Percentiles rank a stretch among this genome's conserved stretches.
Evolutionary conservation across 1,140 invertebrate genomes (phyloP).

Genomic region (Saxidomus purpurata): DNA sequence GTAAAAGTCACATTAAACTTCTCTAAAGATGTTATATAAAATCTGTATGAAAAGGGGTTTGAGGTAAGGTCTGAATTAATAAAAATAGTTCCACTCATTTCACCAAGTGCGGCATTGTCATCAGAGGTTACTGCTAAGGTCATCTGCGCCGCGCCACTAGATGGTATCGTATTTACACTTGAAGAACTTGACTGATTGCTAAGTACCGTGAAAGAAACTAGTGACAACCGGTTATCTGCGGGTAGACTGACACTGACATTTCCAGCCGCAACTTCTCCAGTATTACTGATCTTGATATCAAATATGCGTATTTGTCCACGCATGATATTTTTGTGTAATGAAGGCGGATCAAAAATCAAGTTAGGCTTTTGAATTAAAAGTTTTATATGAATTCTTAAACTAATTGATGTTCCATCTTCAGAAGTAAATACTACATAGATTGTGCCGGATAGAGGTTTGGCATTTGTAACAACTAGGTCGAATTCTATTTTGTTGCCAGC

Average conservation of each 20-base stretch:
- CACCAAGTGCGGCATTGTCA: conserved; percentile 54
- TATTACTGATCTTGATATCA: conserved; percentile 68
- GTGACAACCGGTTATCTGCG: conserved; percentile 38
- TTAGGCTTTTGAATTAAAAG: conserved; percentile 52
- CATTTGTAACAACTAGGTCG: conserved; percentile 49
- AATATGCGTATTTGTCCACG: conserved; percentile 34
- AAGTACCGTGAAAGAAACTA: conserved; percentile 61
- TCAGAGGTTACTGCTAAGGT: conserved; percentile 30
- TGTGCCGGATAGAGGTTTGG: conserved; percentile 50
- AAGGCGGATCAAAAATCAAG: conserved; percentile 26
- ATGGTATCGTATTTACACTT: conserved; percentile 24
- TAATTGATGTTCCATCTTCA: conserved; percentile 24
- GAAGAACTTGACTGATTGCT: neutral
- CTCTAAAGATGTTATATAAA: conserved; percentile 64
- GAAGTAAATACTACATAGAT: conserved; percentile 53
- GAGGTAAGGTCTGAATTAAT: conserved; percentile 55
- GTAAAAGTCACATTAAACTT: conserved; percentile 68
- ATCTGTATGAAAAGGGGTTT: conserved; percentile 46
- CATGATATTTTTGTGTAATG: conserved; percentile 33
- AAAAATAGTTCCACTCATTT: conserved; percentile 61
- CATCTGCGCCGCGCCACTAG: conserved; percentile 56
- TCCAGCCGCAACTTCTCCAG: conserved; percentile 61
- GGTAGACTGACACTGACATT: conserved; percentile 63
- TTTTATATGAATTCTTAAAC: conserved; percentile 29
- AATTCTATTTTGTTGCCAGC: neutral